phyloP scores from a whole-genome alignment of 2,113 vertebrate genomes.

The Rhea pennata region DNA sequence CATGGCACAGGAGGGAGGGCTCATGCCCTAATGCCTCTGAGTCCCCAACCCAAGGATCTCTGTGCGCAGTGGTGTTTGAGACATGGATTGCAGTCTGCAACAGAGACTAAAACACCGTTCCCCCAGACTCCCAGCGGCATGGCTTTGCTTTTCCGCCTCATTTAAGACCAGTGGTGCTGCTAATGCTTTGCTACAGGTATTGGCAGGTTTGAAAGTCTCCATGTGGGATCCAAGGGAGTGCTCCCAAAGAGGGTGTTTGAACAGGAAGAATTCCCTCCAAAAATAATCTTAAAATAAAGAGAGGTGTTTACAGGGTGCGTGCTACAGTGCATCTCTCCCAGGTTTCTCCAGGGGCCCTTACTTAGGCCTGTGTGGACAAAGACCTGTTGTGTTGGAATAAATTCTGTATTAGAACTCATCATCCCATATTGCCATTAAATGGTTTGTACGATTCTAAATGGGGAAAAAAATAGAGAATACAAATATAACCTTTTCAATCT shows the following conservation, averaged over 20 bases:
- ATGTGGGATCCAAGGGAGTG: not conserved
- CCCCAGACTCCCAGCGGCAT: not conserved
- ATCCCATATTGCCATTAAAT: not conserved
- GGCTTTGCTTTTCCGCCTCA: not conserved
- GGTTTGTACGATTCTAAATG: not conserved
- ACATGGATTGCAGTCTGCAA: not conserved
- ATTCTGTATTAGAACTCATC: not conserved
- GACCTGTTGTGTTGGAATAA: not conserved
- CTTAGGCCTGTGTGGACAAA: not conserved
- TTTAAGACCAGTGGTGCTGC: not conserved
- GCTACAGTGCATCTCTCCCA: not conserved
- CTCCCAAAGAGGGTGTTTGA: not conserved
- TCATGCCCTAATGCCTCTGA: not conserved
- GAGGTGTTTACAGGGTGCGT: too few species aligned
- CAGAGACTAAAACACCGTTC: not conserved
- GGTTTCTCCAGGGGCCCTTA: not conserved
- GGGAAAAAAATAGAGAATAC: not conserved
- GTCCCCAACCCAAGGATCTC: accelerated
- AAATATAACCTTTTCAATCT: not conserved
- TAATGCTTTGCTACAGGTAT: not conserved
- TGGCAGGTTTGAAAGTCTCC: not conserved
- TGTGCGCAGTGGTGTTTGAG: not conserved
- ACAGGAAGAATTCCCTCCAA: not conserved
- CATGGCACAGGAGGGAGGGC: not conserved
- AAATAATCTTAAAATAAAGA: not conserved